Conservation (phyloP, 2,888 invertebrate genomes). For the Philaethria dido region DNA sequence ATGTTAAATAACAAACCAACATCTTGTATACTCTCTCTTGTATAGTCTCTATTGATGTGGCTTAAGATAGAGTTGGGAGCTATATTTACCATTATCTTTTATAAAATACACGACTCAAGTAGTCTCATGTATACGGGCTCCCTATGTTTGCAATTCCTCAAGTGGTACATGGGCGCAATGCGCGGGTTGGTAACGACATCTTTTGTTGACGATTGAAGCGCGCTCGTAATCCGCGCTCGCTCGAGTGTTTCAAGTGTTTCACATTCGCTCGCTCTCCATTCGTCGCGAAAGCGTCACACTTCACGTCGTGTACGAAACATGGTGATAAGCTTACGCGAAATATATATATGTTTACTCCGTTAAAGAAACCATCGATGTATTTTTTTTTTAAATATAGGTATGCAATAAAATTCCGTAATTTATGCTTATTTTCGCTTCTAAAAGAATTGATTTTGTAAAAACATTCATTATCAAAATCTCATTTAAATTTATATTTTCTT, state of each 20-base stretch:
- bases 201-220: conserved; percentile 61
- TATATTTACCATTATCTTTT: conserved; percentile 23
- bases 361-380: too few species aligned
- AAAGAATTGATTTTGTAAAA: too few species aligned
- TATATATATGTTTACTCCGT: too few species aligned
- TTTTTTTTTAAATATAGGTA: too few species aligned
- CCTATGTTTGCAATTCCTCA: conserved; percentile 48
- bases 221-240: conserved; percentile 65
- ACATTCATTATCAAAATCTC: too few species aligned
- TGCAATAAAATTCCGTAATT: too few species aligned
- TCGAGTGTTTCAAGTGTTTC: conserved; percentile 61
- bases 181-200: conserved; percentile 62
- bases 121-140: conserved; percentile 39
- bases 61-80: conserved; percentile 8
- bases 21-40: neutral
- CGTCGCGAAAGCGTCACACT: conserved; percentile 63
- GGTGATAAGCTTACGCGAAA: conserved; percentile 42
- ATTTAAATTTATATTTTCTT: too few species aligned
- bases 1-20: conserved; percentile 10
- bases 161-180: conserved; percentile 47
- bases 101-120: conserved; percentile 36
- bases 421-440: too few species aligned
- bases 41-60: neutral
- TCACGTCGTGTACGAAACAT: conserved; percentile 48
- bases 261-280: conserved; percentile 70